Conservation (phyloP, 2,113 vertebrate species). For the Percina caprodes region DNA sequence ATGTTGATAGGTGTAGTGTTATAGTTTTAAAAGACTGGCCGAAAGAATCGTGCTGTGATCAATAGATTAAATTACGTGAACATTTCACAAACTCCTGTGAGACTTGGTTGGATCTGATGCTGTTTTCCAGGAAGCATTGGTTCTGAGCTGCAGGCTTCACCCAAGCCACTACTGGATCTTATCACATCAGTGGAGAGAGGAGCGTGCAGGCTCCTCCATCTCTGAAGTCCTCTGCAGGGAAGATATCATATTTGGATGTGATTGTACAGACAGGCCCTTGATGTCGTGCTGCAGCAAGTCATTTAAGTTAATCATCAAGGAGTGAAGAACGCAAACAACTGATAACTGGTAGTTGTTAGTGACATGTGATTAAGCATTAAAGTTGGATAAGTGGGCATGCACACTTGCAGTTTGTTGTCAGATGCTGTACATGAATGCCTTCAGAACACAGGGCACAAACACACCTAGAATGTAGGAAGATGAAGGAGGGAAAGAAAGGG, state of each 20-base stretch:
- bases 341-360: conserved; percentile 5
- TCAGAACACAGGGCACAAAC: neutral
- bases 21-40: no score
- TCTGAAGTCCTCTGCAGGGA: conserved; percentile 26
- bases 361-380: conserved; percentile 11
- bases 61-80: no score
- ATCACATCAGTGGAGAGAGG: conserved; percentile 36
- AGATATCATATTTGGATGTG: conserved; percentile 37
- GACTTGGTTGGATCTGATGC: conserved; percentile 5
- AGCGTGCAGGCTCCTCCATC: conserved; percentile 35
- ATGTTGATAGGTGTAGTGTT: no score
- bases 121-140: conserved; percentile 40
- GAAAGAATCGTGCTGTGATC: no score
- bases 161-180: conserved; percentile 32
- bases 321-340: conserved; percentile 1
- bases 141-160: conserved; percentile 40
- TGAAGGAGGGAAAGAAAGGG: neutral
- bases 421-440: neutral
- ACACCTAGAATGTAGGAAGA: neutral
- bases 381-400: conserved; percentile 2
- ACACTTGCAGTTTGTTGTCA: conserved; percentile 1
- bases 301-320: conserved; percentile 5
- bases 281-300: conserved; percentile 15
- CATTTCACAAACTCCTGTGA: no score
- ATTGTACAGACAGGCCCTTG: conserved; percentile 25